Percentiles rank a stretch among this genome's conserved stretches.
Evolutionary conservation across 2,113 vertebrate genomes (phyloP).

Genomic region (Passer domesticus): DNA sequence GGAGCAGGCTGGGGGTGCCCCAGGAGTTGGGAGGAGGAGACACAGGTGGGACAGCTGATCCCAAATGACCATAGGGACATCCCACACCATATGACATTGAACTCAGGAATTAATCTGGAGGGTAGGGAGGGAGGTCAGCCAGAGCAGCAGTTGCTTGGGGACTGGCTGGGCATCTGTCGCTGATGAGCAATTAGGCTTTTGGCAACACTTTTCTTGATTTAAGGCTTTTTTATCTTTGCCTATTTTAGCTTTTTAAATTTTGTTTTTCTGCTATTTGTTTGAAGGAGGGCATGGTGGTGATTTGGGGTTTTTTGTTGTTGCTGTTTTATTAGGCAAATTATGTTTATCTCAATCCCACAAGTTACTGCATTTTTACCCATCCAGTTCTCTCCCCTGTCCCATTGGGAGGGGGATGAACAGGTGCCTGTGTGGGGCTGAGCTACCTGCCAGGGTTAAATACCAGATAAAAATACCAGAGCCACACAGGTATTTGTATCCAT

Average conservation of each 20-base stretch:
- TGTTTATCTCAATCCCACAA: neutral
- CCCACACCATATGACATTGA: rapidly evolving
- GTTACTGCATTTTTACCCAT: neutral
- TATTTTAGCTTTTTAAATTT: neutral
- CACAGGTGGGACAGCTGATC: rapidly evolving
- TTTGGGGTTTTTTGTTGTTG: rapidly evolving
- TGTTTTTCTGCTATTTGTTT: rapidly evolving
- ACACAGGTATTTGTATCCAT: neutral
- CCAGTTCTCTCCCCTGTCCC: neutral
- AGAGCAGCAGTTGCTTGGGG: neutral
- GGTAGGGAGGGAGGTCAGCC: neutral
- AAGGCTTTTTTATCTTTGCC: neutral
- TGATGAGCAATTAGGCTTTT: neutral
- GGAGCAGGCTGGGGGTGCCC: neutral
- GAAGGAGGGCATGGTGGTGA: rapidly evolving
- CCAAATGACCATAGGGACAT: neutral
- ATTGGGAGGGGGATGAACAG: neutral
- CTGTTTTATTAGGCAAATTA: neutral
- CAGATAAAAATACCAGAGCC: neutral
- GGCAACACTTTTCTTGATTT: neutral
- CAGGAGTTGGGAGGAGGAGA: neutral
- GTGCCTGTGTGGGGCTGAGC: neutral
- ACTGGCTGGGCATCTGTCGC: neutral
- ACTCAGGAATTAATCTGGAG: neutral
- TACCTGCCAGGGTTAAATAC: neutral